Percentiles rank a stretch among this genome's conserved stretches.
These are phyloP conservation scores for Blastobasis lacticolella DNA, from an alignment of 2,888 invertebrate species.

Conservation along the genomic window DNA sequence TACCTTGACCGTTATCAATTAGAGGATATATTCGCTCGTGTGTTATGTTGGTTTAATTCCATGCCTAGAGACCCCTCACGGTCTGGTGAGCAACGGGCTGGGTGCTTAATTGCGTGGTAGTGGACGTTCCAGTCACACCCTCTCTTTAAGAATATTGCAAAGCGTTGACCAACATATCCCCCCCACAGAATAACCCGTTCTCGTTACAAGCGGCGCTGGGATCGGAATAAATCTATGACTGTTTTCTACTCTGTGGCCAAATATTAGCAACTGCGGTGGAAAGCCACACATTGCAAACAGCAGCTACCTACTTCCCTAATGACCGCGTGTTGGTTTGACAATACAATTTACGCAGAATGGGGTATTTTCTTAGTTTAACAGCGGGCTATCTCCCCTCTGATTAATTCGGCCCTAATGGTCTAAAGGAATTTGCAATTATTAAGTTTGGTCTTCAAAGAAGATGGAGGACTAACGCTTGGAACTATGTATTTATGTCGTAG, in stretches of 20 bases:
- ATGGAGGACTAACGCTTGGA: no score
- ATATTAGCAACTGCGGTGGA: neutral
- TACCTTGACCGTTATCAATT: conserved; percentile 8
- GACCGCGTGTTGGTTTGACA: conserved; percentile 54
- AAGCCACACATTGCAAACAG: conserved; percentile 20
- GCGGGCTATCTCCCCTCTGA: conserved; percentile 49
- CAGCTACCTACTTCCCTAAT: conserved; percentile 29
- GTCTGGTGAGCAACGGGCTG: conserved; percentile 56
- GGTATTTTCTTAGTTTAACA: conserved; percentile 41
- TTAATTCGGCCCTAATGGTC: conserved; percentile 53
- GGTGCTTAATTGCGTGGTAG: conserved; percentile 69
- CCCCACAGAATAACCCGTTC: no score
- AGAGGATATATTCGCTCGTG: conserved; percentile 23
- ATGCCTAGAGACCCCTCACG: conserved; percentile 51
- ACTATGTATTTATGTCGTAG: no score
- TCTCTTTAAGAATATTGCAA: conserved; percentile 33
- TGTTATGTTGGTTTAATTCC: conserved; percentile 45
- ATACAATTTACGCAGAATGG: conserved; percentile 47
- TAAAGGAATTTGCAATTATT: conserved; percentile 47
- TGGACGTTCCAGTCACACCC: conserved; percentile 51
- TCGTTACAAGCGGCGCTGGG: no score
- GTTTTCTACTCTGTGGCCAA: conserved; percentile 14
- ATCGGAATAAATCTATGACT: no score
- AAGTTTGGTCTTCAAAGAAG: conserved; percentile 24
- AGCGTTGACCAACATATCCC: no score